Evolutionary conservation across 1,140 invertebrate species (phyloP).

Genomic region (Drosophila serrata): DNA sequence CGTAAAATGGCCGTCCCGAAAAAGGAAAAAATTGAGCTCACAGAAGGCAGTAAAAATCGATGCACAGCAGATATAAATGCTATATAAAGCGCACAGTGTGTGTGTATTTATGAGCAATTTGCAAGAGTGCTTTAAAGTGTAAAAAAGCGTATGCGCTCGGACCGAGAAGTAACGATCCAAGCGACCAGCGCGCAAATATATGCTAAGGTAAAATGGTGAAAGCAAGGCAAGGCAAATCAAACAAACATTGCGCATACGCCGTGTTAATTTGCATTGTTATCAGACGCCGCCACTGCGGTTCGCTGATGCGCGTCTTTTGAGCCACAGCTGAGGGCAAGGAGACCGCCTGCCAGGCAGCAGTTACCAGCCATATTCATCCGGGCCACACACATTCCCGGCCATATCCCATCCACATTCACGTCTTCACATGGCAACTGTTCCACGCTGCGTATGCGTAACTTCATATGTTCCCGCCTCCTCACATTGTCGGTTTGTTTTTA

Average conservation of each 20-base stretch:
- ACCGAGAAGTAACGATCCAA: constrained; percentile 14
- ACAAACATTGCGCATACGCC: constrained; percentile 73
- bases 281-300: constrained; percentile 62
- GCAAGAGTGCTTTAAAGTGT: constrained; percentile 76
- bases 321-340: constrained; percentile 58
- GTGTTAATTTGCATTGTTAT: constrained; percentile 80
- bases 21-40: constrained; percentile 55
- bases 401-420: constrained; percentile 15
- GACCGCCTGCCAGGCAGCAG: constrained; percentile 38
- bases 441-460: constrained; percentile 74
- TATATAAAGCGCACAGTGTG: constrained; percentile 21
- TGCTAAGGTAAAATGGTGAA: constrained; percentile 64
- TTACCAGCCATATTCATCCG: background rate
- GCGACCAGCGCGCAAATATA: constrained; percentile 44
- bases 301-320: constrained; percentile 73
- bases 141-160: constrained; percentile 57
- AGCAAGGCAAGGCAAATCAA: constrained; percentile 43
- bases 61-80: constrained; percentile 58
- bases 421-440: constrained; percentile 29
- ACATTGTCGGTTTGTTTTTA: constrained; percentile 51
- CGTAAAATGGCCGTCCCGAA: constrained; percentile 58
- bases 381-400: background rate
- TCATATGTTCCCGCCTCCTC: constrained; percentile 27
- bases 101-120: constrained; percentile 78
- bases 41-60: constrained; percentile 73